These are phyloP conservation scores for Rutilus rutilus DNA, from an alignment of 2,113 vertebrate genomes.

Conservation along the genomic window DNA sequence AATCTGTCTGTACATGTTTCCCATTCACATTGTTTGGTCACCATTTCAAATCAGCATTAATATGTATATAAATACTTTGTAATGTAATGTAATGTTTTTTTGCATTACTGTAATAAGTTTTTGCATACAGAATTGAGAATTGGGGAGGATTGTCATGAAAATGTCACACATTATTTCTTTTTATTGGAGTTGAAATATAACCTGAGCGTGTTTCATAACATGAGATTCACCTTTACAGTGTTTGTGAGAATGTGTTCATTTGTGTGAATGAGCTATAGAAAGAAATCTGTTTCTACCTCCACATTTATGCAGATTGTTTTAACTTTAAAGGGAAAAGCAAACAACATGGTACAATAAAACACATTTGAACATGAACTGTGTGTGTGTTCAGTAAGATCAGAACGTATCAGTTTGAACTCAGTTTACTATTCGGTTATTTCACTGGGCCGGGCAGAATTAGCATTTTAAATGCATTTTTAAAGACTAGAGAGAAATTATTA, in stretches of 20 bases:
- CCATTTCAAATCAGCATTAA: background rate
- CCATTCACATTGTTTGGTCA: background rate
- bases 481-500: background rate
- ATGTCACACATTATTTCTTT: background rate
- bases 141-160: background rate
- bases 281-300: slow-evolving; percentile 55
- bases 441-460: background rate
- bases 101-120: background rate
- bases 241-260: background rate
- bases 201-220: background rate
- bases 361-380: background rate
- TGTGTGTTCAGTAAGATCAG: background rate
- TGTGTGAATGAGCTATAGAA: background rate
- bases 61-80: background rate
- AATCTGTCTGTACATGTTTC: background rate
- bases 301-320: slow-evolving; percentile 51
- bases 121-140: background rate
- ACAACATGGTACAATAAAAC: slow-evolving; percentile 3
- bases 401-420: background rate
- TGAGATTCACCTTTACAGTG: background rate
- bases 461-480: background rate
- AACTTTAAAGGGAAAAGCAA: slow-evolving; percentile 1
- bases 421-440: background rate
- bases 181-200: background rate
- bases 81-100: background rate